These are phyloP conservation scores for Timandra comae DNA, from an alignment of 2,888 invertebrate species.

Conservation along the genomic window DNA sequence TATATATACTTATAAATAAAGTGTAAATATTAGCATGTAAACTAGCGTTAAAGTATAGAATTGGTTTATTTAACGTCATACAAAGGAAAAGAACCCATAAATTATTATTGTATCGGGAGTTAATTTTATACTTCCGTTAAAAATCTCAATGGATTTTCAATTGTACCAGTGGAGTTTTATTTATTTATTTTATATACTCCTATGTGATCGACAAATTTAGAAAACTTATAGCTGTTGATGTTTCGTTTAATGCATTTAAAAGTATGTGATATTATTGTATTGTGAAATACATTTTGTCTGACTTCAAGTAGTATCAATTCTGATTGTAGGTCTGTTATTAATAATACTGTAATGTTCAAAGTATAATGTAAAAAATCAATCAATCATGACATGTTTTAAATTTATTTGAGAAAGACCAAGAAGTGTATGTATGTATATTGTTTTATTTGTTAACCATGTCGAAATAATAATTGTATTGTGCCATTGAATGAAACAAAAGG, in stretches of 20 bases:
- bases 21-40: conserved; percentile 74
- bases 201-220: conserved; percentile 43
- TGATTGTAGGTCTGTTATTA: conserved; percentile 24
- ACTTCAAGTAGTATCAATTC: conserved; percentile 64
- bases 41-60: conserved; percentile 75
- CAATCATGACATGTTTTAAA: conserved; percentile 35
- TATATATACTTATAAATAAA: conserved; percentile 76
- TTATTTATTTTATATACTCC: conserved; percentile 67
- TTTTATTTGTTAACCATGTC: conserved; percentile 25
- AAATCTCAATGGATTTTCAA: conserved; percentile 75
- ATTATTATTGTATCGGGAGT: conserved; percentile 75
- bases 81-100: conserved; percentile 72
- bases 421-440: too few species aligned
- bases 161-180: conserved; percentile 73
- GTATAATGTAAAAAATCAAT: conserved; percentile 38
- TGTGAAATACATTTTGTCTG: conserved; percentile 73
- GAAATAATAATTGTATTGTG: conserved; percentile 45
- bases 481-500: conserved; percentile 52
- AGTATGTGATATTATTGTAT: conserved; percentile 76
- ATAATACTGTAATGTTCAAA: conserved; percentile 47
- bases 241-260: conserved; percentile 72
- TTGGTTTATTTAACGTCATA: conserved; percentile 75
- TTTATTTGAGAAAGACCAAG: conserved; percentile 27
- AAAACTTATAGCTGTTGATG: conserved; percentile 53
- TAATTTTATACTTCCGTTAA: conserved; percentile 70